phyloP scores from a whole-genome alignment of 2,888 invertebrate genomes.

The Ramazzottius varieornatus region DNA sequence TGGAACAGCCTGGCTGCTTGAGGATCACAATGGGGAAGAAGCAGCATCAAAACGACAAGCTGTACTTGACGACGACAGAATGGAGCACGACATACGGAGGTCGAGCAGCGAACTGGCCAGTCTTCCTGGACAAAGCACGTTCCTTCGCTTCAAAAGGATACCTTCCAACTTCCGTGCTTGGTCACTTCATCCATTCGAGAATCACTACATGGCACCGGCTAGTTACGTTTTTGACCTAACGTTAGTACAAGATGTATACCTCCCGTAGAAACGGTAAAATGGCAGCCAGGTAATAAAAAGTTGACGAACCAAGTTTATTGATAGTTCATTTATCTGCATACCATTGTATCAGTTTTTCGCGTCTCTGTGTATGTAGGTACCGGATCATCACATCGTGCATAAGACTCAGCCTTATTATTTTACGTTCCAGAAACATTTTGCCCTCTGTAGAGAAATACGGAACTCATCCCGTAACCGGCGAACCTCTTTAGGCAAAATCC shows the following conservation, averaged over 20 bases:
- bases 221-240: conserved; percentile 81
- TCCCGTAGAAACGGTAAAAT: too few species aligned
- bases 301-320: too few species aligned
- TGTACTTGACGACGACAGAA: conserved; percentile 20
- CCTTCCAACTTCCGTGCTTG: conserved; percentile 28
- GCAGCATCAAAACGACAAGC: not conserved
- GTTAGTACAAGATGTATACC: conserved; percentile 15
- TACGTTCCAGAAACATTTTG: conserved; percentile 34
- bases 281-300: too few species aligned
- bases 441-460: conserved; percentile 70
- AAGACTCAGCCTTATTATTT: too few species aligned
- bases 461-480: conserved; percentile 74
- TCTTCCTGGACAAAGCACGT: not conserved
- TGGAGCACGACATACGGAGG: conserved; percentile 25
- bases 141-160: not conserved
- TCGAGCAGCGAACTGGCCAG: conserved; percentile 10
- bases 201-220: conserved; percentile 61
- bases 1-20: too few species aligned
- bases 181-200: conserved; percentile 64
- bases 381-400: too few species aligned
- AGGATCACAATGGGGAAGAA: not conserved
- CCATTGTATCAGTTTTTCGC: too few species aligned
- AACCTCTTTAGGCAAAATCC: conserved; percentile 50
- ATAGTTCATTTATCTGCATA: too few species aligned
- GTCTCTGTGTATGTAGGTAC: too few species aligned